These are phyloP conservation scores for Paelopatides confundens DNA, from an alignment of 53 echinoderm and acorn worm species.

Conservation along the genomic window DNA sequence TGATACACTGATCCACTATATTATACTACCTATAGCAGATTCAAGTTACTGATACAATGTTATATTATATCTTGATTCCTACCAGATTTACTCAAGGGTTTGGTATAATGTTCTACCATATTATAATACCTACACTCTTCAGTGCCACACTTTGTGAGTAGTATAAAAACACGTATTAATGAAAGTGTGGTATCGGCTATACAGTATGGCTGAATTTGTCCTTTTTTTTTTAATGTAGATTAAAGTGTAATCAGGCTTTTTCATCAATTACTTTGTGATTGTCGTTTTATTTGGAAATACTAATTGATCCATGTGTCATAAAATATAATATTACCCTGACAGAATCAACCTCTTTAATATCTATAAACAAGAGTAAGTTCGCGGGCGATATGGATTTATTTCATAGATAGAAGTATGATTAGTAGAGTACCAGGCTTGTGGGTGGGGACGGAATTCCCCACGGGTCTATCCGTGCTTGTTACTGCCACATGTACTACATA, in stretches of 20 bases:
- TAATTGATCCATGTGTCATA: conserved; percentile 29
- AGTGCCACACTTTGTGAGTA: no score
- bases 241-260: not conserved
- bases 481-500: not conserved
- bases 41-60: no score
- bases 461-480: not conserved
- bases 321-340: conserved; percentile 4
- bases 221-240: no score
- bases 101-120: no score
- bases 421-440: not conserved
- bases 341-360: conserved; percentile 10
- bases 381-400: not conserved
- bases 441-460: not conserved
- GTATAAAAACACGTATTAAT: no score
- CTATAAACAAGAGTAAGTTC: not conserved
- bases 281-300: not conserved
- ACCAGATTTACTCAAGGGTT: no score
- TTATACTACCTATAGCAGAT: no score
- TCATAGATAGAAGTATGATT: not conserved
- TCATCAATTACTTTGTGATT: conserved; percentile 36
- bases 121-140: no score
- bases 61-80: no score
- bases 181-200: no score
- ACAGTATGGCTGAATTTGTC: no score
- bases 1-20: no score